Conservation (phyloP, 2,888 invertebrate genomes). For the Clusia tigrina region DNA sequence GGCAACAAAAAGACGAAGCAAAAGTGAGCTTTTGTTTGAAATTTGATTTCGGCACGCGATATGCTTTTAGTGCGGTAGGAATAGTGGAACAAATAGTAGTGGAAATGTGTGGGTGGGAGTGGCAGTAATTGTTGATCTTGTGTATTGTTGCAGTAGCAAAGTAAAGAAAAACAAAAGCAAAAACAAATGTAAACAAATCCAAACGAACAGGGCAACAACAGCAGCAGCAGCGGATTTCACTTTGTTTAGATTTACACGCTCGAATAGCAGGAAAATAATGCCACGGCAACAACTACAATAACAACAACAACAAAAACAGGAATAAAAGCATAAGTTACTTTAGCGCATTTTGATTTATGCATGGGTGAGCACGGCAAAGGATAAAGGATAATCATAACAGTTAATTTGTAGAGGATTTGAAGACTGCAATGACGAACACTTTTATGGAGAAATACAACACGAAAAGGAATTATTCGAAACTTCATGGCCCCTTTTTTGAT, state of each 20-base stretch:
- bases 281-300: constrained; percentile 29
- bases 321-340: not conserved
- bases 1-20: too few species aligned
- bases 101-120: not conserved
- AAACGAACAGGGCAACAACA: constrained; percentile 17
- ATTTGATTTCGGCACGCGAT: constrained; percentile 56
- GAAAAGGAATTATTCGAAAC: not conserved
- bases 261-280: constrained; percentile 19
- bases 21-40: constrained; percentile 41
- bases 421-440: constrained; percentile 3
- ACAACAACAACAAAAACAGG: constrained; percentile 15
- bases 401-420: constrained; percentile 15
- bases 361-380: not conserved
- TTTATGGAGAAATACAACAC: not conserved
- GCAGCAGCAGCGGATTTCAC: constrained; percentile 34
- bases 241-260: constrained; percentile 39
- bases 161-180: constrained; percentile 14
- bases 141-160: constrained; percentile 46
- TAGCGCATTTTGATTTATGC: not conserved
- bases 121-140: constrained; percentile 37
- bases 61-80: constrained; percentile 40
- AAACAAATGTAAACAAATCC: constrained; percentile 13
- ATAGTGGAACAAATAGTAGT: not conserved
- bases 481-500: too few species aligned
- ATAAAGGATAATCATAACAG: constrained; percentile 16